Base-by-base conservation (phyloP, 2,888 invertebrate genomes). In the Acleris literana region DNA sequence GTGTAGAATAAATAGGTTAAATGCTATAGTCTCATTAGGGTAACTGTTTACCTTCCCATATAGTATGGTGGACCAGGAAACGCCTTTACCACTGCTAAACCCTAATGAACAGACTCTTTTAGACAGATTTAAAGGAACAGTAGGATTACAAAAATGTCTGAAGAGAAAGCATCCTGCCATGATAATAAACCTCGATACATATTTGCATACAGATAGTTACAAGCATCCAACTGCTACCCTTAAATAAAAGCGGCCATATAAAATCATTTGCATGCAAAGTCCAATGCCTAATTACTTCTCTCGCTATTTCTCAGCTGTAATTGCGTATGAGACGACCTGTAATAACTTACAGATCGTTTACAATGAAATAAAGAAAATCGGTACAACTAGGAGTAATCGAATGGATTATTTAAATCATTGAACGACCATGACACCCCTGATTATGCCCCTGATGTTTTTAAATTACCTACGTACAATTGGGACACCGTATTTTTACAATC, bases 261-360 rank as follows among this genome's bases (percentile, higher is more conserved):
- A 64, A 49, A 59, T 49, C 13, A 60, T 64, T 49, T 59, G 43
- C 64, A 59, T 64, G 59, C 53, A 29, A 18, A 13, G 48, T 56
- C 64, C 43, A 49, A 39, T 44, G 5, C 29, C 51, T 66, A 66
- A 66, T 65, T 61, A 65, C 52, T 52, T 11, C 44, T 46, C 59
- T 17, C 48, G 25, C 48, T 56, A 52, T 65, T 46, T 20, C 44
- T 65, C 64, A 64, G 25, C 13, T 49, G 6, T 49, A 54, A 60
- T 59, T 59, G 57, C 57, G 16, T 39, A 39, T 18, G 46, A 29
- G 57, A 53, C 49, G 46, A 44, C 54, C 17, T 55, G 48, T 51
- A 60, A 71, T 75, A 74, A 70, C 67, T 74, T 62, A 71, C 44
- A 61, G 39, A 44, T 66, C 60, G 72, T 69, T 71, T 71, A 74